phyloP scores from a whole-genome alignment of 2,113 vertebrate species.

The Tetrao urogallus region DNA sequence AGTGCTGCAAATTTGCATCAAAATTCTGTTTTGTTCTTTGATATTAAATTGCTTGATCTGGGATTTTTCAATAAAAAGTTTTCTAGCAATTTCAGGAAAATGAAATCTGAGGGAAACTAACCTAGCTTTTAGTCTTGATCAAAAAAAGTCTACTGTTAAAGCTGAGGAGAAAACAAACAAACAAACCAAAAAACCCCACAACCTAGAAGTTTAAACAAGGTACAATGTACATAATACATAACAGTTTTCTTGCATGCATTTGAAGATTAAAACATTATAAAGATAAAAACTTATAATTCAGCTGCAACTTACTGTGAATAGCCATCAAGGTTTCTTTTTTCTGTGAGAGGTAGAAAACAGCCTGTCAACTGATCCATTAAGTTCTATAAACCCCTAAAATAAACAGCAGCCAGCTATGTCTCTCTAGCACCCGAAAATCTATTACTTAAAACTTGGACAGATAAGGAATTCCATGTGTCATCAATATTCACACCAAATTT shows the following conservation, averaged over 20 bases:
- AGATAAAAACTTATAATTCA: background rate
- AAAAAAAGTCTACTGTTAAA: background rate
- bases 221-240: background rate
- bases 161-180: background rate
- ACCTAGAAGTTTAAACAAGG: background rate
- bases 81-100: background rate
- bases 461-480: background rate
- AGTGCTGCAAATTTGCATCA: background rate
- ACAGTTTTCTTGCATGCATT: background rate
- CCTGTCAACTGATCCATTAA: background rate
- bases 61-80: background rate
- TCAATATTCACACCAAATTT: background rate
- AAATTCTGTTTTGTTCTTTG: background rate
- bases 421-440: background rate
- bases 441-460: slow-evolving; percentile 78
- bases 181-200: too few relatives aligned
- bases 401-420: fast-evolving
- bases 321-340: background rate
- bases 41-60: background rate
- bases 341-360: background rate
- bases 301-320: background rate
- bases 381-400: background rate
- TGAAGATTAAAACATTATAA: background rate
- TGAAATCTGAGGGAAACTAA: background rate
- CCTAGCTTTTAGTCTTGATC: background rate